Evolutionary conservation across 2,888 invertebrate species (phyloP), one percentile per base, ranked within the genome.

Genomic region (Bruchidius siliquastri): DNA sequence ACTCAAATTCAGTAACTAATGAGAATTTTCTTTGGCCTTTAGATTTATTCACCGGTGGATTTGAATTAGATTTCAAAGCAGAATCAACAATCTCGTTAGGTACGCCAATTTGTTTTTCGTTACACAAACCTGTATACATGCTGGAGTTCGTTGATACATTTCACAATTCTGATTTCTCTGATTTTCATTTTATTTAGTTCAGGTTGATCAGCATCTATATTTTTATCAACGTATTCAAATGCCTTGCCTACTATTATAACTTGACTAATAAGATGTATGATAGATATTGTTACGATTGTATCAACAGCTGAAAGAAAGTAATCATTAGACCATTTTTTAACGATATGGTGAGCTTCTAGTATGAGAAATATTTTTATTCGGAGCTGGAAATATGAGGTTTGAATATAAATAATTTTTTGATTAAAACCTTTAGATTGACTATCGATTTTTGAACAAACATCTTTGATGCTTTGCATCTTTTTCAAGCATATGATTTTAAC

Each of bases 81-180:
- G n/a, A n/a, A n/a, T n/a, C n/a, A n/a, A n/a, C n/a, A n/a, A n/a
- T n/a, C n/a, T n/a, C n/a, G n/a, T n/a, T n/a, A n/a, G n/a, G n/a
- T n/a, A n/a, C n/a, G n/a, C n/a, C n/a, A n/a, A 26, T 26, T 26
- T 21, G 22, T 67, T 0, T 71, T 49, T 21, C n/a, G 10, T 68
- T 26, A 71, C 18, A 72, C 69, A 66, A 73, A 77, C 78, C 73
- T 76, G 72, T 77, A 78, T n/a, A 78, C 76, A 20, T 77, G 32
- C 72, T 78, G 77, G n/a, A 77, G 68, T 68, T 78, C 78, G 66
- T 77, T 76, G 2, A 77, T 76, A 67, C 77, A 76, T 69, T 77
- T 77, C 10, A 77, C 74, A 30, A 77, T 68, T 26, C 78, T 70
- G 20, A 76, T 74, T 72, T 78, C 71, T 32, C 72, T 76, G 6